phyloP scores from a whole-genome alignment of 1,140 invertebrate genomes.

The Conus ventricosus region DNA sequence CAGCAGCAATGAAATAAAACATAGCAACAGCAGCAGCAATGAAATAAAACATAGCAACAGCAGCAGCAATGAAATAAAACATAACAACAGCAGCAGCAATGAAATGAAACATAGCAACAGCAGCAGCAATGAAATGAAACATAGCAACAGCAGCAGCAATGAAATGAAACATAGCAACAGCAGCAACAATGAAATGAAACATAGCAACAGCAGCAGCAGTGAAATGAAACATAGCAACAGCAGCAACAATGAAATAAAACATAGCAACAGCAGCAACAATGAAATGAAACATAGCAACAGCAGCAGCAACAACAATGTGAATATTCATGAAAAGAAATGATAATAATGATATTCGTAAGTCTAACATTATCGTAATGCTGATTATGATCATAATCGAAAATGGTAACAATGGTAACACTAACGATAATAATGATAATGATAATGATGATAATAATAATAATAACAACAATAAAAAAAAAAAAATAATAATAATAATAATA shows the following conservation, averaged over 20 bases:
- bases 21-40: no score
- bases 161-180: no score
- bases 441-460: neutral
- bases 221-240: neutral
- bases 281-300: neutral
- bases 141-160: no score
- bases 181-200: no score
- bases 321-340: neutral
- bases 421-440: neutral
- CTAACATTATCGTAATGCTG: neutral
- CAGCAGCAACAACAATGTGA: neutral
- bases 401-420: neutral
- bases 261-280: neutral
- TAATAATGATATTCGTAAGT: neutral
- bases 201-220: no score
- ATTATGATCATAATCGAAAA: neutral
- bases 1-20: no score
- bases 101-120: no score
- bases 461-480: neutral
- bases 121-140: no score
- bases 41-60: no score
- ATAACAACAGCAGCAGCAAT: no score
- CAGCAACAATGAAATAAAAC: neutral
- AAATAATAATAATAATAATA: constrained; percentile 9
- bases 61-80: no score